phyloP scores from a whole-genome alignment of 2,113 vertebrate genomes.

The Halichoerus grypus region DNA sequence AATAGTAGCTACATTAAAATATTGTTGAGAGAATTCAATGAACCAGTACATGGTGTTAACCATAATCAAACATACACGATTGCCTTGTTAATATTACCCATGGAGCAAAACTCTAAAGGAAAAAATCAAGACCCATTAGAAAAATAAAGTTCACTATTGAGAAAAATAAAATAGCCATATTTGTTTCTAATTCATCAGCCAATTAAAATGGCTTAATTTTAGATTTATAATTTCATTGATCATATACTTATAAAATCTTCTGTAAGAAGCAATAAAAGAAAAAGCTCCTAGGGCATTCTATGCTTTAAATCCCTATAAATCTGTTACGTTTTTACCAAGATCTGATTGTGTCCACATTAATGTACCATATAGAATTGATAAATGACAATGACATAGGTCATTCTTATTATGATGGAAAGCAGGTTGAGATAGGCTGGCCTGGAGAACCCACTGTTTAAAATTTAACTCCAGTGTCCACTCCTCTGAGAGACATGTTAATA shows the following conservation, averaged over 20 bases:
- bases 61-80: background rate
- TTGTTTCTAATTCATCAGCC: background rate
- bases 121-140: background rate
- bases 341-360: background rate
- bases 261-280: background rate
- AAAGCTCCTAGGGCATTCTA: background rate
- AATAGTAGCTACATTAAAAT: background rate
- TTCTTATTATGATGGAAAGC: background rate
- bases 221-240: constrained; percentile 13
- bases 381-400: background rate
- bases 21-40: background rate
- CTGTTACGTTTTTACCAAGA: background rate
- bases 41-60: background rate
- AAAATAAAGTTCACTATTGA: background rate
- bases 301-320: background rate
- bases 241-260: background rate
- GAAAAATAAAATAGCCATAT: background rate
- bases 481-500: background rate
- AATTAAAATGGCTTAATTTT: background rate
- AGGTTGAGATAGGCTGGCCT: background rate
- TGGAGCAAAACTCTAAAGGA: background rate
- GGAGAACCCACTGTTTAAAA: background rate
- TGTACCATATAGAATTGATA: background rate
- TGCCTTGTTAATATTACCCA: background rate
- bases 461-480: background rate